Conservation (phyloP, 2,113 vertebrate genomes). For the Centrocercus urophasianus region DNA sequence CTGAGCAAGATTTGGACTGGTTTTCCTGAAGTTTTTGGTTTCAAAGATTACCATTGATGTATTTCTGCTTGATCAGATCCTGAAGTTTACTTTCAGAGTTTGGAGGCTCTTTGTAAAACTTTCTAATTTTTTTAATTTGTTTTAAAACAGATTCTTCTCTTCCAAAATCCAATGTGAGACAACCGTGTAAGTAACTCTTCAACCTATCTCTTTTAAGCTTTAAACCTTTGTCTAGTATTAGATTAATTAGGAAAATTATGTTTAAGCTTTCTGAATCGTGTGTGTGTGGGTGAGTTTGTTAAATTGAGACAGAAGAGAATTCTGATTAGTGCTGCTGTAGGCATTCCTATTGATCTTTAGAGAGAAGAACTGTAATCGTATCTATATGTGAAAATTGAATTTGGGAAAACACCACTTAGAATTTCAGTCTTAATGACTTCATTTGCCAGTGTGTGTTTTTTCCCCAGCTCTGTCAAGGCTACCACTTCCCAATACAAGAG, state of each 20-base stretch:
- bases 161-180: slow-evolving; percentile 63
- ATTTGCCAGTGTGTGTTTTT: background rate
- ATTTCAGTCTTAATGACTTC: background rate
- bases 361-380: background rate
- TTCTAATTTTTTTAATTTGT: slow-evolving; percentile 50
- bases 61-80: background rate
- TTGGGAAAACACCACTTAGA: background rate
- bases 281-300: background rate
- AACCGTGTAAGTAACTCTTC: slow-evolving; percentile 76
- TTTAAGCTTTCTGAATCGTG: background rate
- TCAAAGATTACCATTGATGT: background rate
- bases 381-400: background rate
- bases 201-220: background rate
- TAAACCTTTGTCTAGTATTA: background rate
- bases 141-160: slow-evolving; percentile 57
- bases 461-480: background rate
- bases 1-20: background rate
- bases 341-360: background rate
- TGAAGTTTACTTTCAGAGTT: slow-evolving; percentile 11
- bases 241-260: background rate
- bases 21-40: slow-evolving; percentile 10
- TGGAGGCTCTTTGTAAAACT: background rate
- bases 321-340: background rate
- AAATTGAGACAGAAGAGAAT: background rate
- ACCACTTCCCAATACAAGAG: background rate